Base-by-base conservation (phyloP, 1,140 invertebrate species). In the Leptinotarsa lineolata region DNA sequence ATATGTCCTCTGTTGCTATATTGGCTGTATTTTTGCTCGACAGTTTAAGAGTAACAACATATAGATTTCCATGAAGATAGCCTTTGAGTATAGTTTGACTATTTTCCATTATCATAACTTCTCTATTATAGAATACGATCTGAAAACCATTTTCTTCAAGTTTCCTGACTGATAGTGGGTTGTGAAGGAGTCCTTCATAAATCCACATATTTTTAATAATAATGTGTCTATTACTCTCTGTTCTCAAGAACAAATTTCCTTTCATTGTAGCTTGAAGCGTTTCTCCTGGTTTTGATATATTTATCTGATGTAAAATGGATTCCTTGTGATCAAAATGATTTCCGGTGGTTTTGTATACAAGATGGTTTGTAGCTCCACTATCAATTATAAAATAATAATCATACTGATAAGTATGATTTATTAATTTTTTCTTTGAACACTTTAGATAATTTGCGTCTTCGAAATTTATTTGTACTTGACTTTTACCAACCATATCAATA, bases 91-190 rank as follows among this genome's bases (percentile, higher is more conserved):
- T n/a, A 0, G 3, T 5, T 20, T 6, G 5, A 18, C 20, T 22
- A n/a, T 61, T 60, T 59, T 70, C 24, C 4, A 15, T 60, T 24
- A 73, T 68, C 0, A 15, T 58, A 12, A 68, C 63, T 73, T 68
- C n/a, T 5, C 30, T 22, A 13, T 73, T 12, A n/a, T 44, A 2
- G 39, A 68, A 73, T 3, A 58, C 18, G 11, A 73, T 39, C 21
- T 54, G 16, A 2, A 61, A 44, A 18, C 64, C 72, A 68, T 46
- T 67, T 68, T 73, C 45, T 68, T 73, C 72, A 16, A 73, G 45
- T 68, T 68, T 73, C n/a, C 64, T 68, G 8, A 73, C 46, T n/a
- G 72, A 73, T 20, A 68, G 21, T 24, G 68, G 15, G 46, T 70
- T 70, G 45, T 63, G n/a, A 16, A 44, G 12, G 6, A 73, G 46